phyloP scores from a whole-genome alignment of 2,888 invertebrate species.

The Therioaphis trifolii region DNA sequence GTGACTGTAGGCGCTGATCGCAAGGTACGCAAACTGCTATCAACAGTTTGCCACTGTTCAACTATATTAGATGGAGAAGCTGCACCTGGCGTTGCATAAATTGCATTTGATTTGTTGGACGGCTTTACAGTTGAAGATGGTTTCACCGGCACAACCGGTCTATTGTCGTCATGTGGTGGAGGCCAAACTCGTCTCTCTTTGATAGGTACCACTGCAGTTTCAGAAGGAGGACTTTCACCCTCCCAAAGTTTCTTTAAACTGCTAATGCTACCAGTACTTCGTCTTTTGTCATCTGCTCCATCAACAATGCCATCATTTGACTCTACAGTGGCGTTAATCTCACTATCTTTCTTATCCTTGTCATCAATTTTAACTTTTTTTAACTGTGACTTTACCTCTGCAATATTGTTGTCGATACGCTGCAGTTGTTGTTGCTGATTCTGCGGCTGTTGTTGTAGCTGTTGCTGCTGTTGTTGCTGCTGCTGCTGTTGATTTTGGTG shows the following conservation, averaged over 20 bases:
- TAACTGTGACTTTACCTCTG: slow-evolving; percentile 69
- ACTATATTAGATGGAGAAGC: slow-evolving; percentile 71
- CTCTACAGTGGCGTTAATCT: slow-evolving; percentile 63
- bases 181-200: slow-evolving; percentile 72
- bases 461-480: slow-evolving; percentile 43
- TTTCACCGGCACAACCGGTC: slow-evolving; percentile 68
- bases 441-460: background rate
- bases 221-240: slow-evolving; percentile 73
- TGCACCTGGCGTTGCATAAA: slow-evolving; percentile 81
- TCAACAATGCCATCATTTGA: slow-evolving; percentile 69
- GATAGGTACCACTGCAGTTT: slow-evolving; percentile 65
- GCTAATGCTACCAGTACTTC: slow-evolving; percentile 92
- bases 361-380: slow-evolving; percentile 75
- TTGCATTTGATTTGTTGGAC: slow-evolving; percentile 70
- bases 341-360: slow-evolving; percentile 48
- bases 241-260: slow-evolving; percentile 94
- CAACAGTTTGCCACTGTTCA: slow-evolving; percentile 77
- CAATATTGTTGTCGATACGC: slow-evolving; percentile 51
- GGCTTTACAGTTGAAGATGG: slow-evolving; percentile 76
- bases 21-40: slow-evolving; percentile 75
- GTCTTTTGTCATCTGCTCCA: slow-evolving; percentile 85
- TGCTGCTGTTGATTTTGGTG: background rate
- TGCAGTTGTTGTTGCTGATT: slow-evolving; percentile 30
- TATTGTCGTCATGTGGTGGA: slow-evolving; percentile 70
- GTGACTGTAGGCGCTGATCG: slow-evolving; percentile 72